Base-by-base conservation (phyloP, 1,140 invertebrate genomes). In the Asbolus verrucosus region DNA sequence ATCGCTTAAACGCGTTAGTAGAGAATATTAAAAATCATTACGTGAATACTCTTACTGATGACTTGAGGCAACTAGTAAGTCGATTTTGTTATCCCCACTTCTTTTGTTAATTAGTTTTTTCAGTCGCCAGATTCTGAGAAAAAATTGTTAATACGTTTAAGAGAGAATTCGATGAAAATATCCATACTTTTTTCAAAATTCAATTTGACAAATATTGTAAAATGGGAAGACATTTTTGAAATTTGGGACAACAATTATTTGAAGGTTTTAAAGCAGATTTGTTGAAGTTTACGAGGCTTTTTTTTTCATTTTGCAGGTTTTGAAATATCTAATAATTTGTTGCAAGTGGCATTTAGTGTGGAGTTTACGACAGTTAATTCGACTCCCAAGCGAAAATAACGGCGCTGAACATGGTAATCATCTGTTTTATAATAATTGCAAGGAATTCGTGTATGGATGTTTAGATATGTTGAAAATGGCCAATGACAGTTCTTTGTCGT, bases 301-400 rank as follows among this genome's bases (percentile, higher is more conserved):
- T 0, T 8, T n/a, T n/a, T 9, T 15, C 8, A 41, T 9, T 33
- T 70, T 65, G 18, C 13, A 70, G 68, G 15, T 24, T 11, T 11
- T 36, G 4, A 27, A 46, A 9, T 21, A 65, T 36, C 41, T 70
- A 24, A 18, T 70, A 33, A 11, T 27, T 13, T 70, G 60, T 21
- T 50, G 60, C 19, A 65, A 63, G 9, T 65, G 60, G 68, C 50
- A 65, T 19, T 18, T 70, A 15, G 43, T 70, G 6, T 70, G 68
- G 68, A 24, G 50, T 36, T 46, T 70, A 33, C 39, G 61, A 9
- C 43, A 65, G 11, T 16, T 70, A n/a, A 63, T 69, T 14, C 8
- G 3, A 15, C 24, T 14, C 9, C 33, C 19, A 13, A 61, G 27
- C 14, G 39, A 5, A 6, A 15, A 38, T 21, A 60, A 41, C 33